Evolutionary conservation across 2,113 vertebrate genomes (phyloP), one percentile per base, ranked within the genome.

Genomic region (Rhinolophus ferrumequinum): DNA sequence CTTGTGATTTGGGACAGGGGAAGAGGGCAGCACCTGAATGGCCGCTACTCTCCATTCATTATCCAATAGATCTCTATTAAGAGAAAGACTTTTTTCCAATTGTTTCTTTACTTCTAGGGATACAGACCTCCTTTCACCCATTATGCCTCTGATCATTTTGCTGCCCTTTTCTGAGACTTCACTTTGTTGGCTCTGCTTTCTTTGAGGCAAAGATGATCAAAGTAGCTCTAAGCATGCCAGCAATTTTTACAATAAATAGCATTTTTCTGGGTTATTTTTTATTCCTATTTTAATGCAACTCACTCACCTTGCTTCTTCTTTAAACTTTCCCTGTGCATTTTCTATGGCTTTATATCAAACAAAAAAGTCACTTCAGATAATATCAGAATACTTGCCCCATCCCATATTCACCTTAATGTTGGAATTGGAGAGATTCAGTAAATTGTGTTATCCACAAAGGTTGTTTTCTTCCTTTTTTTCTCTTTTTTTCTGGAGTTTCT

Each of bases 241-340:
- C 96, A 97, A 97, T 97, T 97, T 97, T 97, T 97, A 98, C 97
- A 97, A 98, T 98, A 98, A 98, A 98, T 98, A 98, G 96, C 95
- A 97, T 98, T 98, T 98, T 98, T 97, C 95, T 97, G 95, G 96
- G 97, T 96, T 98, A 97, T 97, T 97, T 98, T 98, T 97, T 87
- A 93, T 97, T 97, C 92, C 97, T 86, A 97, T 98, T 97, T 97
- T 97, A 97, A 98, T 97, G 96, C 95, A 33, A 60, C 97, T 96
- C 94, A 95, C 95, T 97, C 94, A 97, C 97, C 92, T 96, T 96
- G 94, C 96, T 96, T 96, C 80, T 91, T 96, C 97, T 98, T 97
- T 96, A 96, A 96, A 97, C 97, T 95, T 87, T 97, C 83, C 80
- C 97, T 88, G 97, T 95, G 91, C 80, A 92, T 97, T 96, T 95